Percentiles rank a stretch among this genome's conserved stretches.
These are phyloP conservation scores for Calcarius lapponicus DNA, from an alignment of 2,797 vertebrate species.

Conservation along the genomic window DNA sequence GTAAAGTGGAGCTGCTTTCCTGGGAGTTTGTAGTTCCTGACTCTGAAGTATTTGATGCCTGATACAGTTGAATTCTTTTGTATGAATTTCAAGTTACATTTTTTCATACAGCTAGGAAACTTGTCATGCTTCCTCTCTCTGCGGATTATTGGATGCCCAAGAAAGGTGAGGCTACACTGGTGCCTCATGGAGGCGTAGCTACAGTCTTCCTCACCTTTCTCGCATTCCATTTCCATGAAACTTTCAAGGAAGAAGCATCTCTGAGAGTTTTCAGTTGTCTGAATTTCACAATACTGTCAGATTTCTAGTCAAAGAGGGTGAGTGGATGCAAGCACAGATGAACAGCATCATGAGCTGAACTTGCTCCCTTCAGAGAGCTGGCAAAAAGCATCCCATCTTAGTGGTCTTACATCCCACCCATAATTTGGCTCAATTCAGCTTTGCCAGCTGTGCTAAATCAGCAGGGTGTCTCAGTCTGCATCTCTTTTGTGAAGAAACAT, in stretches of 20 bases:
- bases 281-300: not conserved
- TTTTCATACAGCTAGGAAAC: not conserved
- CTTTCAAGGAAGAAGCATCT: not conserved
- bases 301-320: not conserved
- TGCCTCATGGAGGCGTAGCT: not conserved
- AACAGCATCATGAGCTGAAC: not conserved
- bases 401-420: not conserved
- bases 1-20: not conserved
- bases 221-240: not conserved
- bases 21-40: not conserved
- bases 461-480: not conserved
- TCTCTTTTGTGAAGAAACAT: not conserved
- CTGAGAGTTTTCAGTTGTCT: not conserved
- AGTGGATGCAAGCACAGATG: not conserved
- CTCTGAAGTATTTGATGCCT: not conserved
- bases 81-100: not conserved
- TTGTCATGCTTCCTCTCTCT: not conserved
- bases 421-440: not conserved
- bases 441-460: not conserved
- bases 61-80: not conserved
- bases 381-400: not conserved
- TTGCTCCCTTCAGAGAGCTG: not conserved
- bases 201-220: not conserved
- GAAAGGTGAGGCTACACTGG: not conserved
- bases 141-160: not conserved